Evolutionary conservation across 2,797 vertebrate genomes (phyloP).

Genomic region (Taenioides sp.): DNA sequence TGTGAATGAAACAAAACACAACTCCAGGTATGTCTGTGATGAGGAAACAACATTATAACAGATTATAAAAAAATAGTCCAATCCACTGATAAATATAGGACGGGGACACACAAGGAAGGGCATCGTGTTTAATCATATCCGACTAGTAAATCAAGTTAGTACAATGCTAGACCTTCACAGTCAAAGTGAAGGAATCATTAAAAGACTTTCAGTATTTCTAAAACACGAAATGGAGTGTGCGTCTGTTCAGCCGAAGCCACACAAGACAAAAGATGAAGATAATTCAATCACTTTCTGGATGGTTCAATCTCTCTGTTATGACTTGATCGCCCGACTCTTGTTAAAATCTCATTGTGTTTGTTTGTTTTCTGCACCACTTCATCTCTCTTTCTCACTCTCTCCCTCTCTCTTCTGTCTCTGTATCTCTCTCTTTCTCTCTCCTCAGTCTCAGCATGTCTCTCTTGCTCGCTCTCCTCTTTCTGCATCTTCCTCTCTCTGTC

Average conservation of each 20-base stretch:
- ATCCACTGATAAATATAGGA: no score
- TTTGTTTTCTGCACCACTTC: not conserved
- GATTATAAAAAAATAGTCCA: no score
- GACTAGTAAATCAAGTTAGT: no score
- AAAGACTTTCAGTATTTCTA: not conserved
- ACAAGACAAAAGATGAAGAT: not conserved
- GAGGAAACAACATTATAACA: no score
- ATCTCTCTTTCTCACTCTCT: not conserved
- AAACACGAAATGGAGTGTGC: no score
- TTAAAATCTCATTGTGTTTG: conserved; percentile 1
- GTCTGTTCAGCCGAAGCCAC: not conserved
- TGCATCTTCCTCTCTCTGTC: no score
- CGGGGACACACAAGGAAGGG: no score
- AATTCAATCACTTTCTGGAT: not conserved
- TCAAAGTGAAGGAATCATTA: not conserved
- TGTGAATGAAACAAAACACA: no score
- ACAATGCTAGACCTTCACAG: not conserved
- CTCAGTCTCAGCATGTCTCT: no score
- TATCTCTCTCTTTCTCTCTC: not conserved
- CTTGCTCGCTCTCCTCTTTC: no score
- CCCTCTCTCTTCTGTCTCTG: not conserved
- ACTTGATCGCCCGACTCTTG: not conserved
- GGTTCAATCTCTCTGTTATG: not conserved
- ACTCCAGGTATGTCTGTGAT: no score
- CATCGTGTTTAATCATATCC: no score